These are phyloP conservation scores for Rhinella marina DNA, from an alignment of 2,797 vertebrate species.

Conservation along the genomic window DNA sequence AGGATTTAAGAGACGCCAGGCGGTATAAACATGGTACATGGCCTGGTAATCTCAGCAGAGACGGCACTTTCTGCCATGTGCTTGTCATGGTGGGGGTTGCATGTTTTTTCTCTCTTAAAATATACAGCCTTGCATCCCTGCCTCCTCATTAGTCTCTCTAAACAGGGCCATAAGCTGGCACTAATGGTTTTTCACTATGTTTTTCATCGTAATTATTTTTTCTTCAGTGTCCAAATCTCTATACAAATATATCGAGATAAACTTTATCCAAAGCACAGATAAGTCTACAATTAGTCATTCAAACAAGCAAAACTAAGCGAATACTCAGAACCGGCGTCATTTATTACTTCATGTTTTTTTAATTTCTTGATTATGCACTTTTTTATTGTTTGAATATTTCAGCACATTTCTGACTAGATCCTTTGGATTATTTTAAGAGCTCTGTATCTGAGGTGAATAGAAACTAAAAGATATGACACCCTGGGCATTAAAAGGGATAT, in stretches of 20 bases:
- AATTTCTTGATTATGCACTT: background rate
- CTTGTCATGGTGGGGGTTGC: conserved; percentile 1
- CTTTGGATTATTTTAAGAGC: background rate
- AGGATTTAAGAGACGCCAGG: background rate
- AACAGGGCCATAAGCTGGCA: background rate
- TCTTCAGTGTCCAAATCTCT: conserved; percentile 10
- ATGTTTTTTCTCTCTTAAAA: background rate
- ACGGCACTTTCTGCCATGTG: conserved; percentile 8
- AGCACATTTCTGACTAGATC: background rate
- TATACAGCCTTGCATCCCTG: background rate
- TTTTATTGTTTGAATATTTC: background rate
- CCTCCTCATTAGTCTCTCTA: conserved; percentile 19
- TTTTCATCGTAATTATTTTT: background rate
- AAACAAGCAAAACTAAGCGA: background rate
- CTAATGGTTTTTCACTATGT: background rate
- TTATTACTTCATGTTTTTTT: background rate
- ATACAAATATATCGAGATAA: background rate
- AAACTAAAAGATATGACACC: background rate
- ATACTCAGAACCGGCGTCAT: background rate
- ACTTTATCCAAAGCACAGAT: background rate
- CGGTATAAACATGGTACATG: background rate
- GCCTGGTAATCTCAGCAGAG: background rate
- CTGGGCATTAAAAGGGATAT: background rate
- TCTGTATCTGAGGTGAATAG: background rate
- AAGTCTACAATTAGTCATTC: background rate